A percentile compares a stretch with the other conserved stretches of the same genome.
Evolutionary conservation across 2,888 invertebrate genomes (phyloP).

Genomic region (Falcaria lacertinaria): DNA sequence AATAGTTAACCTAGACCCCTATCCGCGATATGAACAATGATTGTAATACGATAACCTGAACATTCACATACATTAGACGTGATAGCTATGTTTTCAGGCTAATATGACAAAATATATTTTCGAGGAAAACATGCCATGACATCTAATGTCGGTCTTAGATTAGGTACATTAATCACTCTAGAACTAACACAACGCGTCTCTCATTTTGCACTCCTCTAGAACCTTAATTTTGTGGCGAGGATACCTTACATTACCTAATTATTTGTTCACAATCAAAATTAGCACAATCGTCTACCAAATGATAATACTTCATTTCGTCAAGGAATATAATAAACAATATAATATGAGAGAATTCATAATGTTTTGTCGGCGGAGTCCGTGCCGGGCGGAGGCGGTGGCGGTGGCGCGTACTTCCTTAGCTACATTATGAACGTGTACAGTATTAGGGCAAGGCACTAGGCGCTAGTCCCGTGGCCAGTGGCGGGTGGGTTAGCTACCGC

Average conservation of each 20-base stretch:
- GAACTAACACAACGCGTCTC: not conserved
- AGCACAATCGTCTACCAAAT: constrained; percentile 27
- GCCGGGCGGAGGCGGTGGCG: too few relatives aligned
- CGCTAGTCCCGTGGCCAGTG: not conserved
- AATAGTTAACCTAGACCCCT: not conserved
- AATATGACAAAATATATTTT: not conserved
- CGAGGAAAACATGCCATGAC: not conserved
- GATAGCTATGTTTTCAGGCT: not conserved
- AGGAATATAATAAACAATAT: not conserved
- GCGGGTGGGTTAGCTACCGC: constrained; percentile 15
- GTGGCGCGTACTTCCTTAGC: not conserved
- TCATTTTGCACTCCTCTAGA: not conserved
- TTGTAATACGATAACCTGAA: not conserved
- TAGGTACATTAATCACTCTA: not conserved
- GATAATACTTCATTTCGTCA: constrained; percentile 12
- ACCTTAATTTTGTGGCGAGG: not conserved
- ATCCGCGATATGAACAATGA: not conserved
- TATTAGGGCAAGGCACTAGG: not conserved
- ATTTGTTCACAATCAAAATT: constrained; percentile 27
- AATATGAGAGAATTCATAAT: not conserved
- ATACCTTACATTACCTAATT: constrained; percentile 7
- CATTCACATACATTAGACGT: not conserved
- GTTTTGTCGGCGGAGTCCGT: not conserved
- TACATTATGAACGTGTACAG: not conserved
- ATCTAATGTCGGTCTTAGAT: not conserved